phyloP scores from a whole-genome alignment of 2,113 vertebrate genomes.

The Camelus bactrianus region DNA sequence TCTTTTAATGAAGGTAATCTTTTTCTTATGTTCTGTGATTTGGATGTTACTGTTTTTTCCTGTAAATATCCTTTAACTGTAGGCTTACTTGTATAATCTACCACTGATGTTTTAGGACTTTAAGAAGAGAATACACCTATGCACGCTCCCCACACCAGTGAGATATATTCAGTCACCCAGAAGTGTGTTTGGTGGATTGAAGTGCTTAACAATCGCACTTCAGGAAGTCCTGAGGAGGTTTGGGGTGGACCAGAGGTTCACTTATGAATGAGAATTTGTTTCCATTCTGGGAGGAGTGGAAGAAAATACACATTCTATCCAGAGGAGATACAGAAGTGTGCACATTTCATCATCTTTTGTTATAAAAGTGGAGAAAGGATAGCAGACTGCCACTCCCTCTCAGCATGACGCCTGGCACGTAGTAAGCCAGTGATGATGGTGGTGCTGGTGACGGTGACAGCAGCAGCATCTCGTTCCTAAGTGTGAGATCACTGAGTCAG shows the following conservation, averaged over 20 bases:
- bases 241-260: background rate
- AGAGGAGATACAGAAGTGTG: background rate
- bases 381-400: background rate
- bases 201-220: background rate
- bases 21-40: conserved; percentile 37
- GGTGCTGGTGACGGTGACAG: rapidly evolving
- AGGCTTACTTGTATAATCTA: background rate
- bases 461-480: background rate
- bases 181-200: background rate
- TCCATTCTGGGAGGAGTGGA: background rate
- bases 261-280: background rate
- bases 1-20: conserved; percentile 92
- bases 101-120: background rate
- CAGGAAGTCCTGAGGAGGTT: background rate
- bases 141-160: background rate
- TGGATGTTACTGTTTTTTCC: conserved; percentile 49
- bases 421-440: background rate
- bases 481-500: background rate
- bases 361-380: background rate
- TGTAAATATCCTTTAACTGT: background rate
- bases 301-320: background rate
- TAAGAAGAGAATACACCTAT: background rate
- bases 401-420: background rate
- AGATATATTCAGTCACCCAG: background rate
- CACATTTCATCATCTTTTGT: background rate